Evolutionary conservation across 2,888 invertebrate species (phyloP).

Genomic region (Steinernema hermaphroditum): DNA sequence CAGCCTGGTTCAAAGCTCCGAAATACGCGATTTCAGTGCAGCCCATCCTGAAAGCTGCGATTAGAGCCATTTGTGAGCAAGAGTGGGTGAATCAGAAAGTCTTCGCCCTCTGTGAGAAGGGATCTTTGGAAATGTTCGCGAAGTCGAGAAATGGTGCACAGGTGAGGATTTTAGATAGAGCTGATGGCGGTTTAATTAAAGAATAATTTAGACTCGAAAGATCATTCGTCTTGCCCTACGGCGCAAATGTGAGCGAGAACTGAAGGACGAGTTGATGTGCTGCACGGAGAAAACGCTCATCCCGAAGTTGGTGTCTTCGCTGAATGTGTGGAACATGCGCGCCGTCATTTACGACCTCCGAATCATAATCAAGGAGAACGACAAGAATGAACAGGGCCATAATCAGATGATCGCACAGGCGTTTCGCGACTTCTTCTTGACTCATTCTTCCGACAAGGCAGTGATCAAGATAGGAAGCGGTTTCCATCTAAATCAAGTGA

Average conservation of each 20-base stretch:
- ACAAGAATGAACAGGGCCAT: slow-evolving; percentile 32
- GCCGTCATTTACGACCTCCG: slow-evolving; percentile 95
- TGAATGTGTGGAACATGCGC: slow-evolving; percentile 94
- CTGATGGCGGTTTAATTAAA: not conserved
- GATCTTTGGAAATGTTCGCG: not conserved
- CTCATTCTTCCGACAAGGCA: slow-evolving; percentile 40
- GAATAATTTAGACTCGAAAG: slow-evolving; percentile 51
- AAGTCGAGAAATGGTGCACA: not conserved
- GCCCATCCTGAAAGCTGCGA: slow-evolving; percentile 25
- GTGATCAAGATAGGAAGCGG: slow-evolving; percentile 33
- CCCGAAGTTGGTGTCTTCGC: slow-evolving; percentile 68
- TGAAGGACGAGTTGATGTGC: slow-evolving; percentile 52
- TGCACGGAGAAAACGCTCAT: slow-evolving; percentile 50
- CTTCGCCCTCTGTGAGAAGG: slow-evolving; percentile 43
- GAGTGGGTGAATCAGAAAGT: slow-evolving; percentile 61
- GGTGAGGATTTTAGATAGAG: not conserved
- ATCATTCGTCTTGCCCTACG: slow-evolving; percentile 56
- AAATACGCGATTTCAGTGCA: not conserved
- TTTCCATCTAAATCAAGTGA: slow-evolving; percentile 52
- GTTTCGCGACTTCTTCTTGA: slow-evolving; percentile 56
- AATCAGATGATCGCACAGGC: slow-evolving; percentile 29
- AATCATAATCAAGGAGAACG: slow-evolving; percentile 83
- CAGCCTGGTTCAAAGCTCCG: slow-evolving; percentile 10
- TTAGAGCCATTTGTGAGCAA: slow-evolving; percentile 53
- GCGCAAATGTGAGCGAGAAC: slow-evolving; percentile 51